Conservation (phyloP, 2,888 invertebrate genomes). For the Melanophora roralis region DNA sequence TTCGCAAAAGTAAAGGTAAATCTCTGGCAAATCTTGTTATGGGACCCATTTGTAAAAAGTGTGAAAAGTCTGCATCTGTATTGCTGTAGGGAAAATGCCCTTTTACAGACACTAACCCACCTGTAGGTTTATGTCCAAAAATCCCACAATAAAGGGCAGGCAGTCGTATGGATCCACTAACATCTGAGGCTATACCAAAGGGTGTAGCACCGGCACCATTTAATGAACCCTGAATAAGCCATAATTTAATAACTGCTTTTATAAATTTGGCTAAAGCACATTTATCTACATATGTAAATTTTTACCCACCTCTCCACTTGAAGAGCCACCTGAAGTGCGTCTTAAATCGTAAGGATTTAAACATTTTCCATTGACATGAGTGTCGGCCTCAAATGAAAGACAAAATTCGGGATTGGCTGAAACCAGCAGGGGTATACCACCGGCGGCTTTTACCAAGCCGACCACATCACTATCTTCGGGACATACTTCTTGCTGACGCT, state of each 20-base stretch:
- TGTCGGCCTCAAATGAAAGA: constrained; percentile 90
- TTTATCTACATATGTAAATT: background rate
- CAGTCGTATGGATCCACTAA: constrained; percentile 91
- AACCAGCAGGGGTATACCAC: constrained; percentile 89
- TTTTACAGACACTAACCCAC: constrained; percentile 80
- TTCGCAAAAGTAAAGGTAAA: constrained; percentile 82
- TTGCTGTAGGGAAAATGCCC: constrained; percentile 81
- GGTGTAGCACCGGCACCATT: constrained; percentile 86
- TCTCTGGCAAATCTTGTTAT: constrained; percentile 88
- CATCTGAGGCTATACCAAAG: constrained; percentile 89
- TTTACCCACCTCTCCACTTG: constrained; percentile 83
- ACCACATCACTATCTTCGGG: constrained; percentile 84
- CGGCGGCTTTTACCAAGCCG: constrained; percentile 81
- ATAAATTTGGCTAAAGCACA: background rate
- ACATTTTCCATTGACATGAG: constrained; percentile 87
- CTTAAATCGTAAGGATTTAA: constrained; percentile 89
- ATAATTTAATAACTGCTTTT: background rate
- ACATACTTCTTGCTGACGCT: constrained; percentile 79
- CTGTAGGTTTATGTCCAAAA: constrained; percentile 91
- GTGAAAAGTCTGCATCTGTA: constrained; percentile 78
- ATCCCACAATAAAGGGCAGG: constrained; percentile 91
- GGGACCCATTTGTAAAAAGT: constrained; percentile 83
- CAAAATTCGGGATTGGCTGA: constrained; percentile 94
- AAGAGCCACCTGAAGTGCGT: constrained; percentile 91
- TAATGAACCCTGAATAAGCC: constrained; percentile 80